Base-by-base conservation (phyloP, 2,797 vertebrate species). In the Moxostoma hubbsi region DNA sequence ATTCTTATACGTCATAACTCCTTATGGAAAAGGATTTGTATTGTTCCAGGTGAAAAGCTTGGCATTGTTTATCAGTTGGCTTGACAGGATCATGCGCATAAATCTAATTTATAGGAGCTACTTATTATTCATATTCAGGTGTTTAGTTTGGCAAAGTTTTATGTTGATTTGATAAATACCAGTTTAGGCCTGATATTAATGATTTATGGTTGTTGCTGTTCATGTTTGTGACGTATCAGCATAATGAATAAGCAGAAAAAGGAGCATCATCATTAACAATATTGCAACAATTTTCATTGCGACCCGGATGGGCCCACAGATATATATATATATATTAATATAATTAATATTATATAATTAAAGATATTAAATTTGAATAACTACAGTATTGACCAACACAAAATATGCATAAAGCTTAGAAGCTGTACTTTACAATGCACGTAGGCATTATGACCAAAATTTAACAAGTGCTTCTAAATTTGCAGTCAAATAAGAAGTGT, bases 31-130 rank as follows among this genome's bases (percentile, higher is more conserved):
- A 51, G 0, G 61, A 53, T 69, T 2, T 6, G 18, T 45, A 51
- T 69, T 53, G 36, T 69, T 70, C 10, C 10, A 7, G 5, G 65
- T 57, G 51, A 16, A 77, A 65, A 77, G 18, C 74, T 68, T 16
- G 46, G 53, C 15, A 16, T 68, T 77, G 66, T 77, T 62, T 46
- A 62, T 53, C 57, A 46, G 1, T 45, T 76, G 46, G 12, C 54
- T 50, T 51, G 11, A 16, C 46, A 59, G 18, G 1, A 46, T n/a
- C 16, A 50, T 36, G 2, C 61, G n/a, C 36, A 46, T n/a, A 43
- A 62, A 24, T 62, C 36, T 36, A 36, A 36, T 5, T 36, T 36
- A 36, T 11, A 1, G 1, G 9, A 4, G 7, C 13, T 2, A 50
- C 68, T 43, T 57, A 49, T 66, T 55, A 65, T 65, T 18, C 6